phyloP scores from a whole-genome alignment of 2,113 vertebrate species.

The Sula dactylatra region DNA sequence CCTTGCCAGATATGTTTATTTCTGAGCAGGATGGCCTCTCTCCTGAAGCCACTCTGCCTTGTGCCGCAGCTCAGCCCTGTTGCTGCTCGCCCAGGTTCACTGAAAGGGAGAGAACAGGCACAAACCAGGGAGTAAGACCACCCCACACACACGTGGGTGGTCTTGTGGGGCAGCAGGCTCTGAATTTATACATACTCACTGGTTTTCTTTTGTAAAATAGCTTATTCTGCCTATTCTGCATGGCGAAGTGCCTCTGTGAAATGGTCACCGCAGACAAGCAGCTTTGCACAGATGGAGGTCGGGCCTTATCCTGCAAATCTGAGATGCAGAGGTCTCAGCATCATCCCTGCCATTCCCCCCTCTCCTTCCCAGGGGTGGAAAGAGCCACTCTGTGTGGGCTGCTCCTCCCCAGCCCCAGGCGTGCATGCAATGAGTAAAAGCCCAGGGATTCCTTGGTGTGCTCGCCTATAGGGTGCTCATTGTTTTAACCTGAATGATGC shows the following conservation, averaged over 20 bases:
- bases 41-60: neutral
- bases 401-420: neutral
- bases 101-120: neutral
- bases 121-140: neutral
- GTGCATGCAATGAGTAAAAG: rapidly evolving
- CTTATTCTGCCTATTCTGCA: rapidly evolving
- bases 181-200: rapidly evolving
- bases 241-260: rapidly evolving
- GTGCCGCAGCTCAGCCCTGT: rapidly evolving
- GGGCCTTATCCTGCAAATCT: rapidly evolving
- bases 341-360: rapidly evolving
- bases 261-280: neutral
- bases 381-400: neutral
- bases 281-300: rapidly evolving
- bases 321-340: rapidly evolving
- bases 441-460: neutral
- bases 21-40: neutral
- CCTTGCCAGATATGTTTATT: neutral
- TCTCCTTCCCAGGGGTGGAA: neutral
- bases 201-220: rapidly evolving
- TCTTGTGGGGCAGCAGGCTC: neutral
- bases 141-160: rapidly evolving
- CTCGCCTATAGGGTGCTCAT: neutral
- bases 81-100: rapidly evolving
- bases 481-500: neutral